Base-by-base conservation (phyloP, 1,140 invertebrate species). In the Polypedilum pembai region DNA sequence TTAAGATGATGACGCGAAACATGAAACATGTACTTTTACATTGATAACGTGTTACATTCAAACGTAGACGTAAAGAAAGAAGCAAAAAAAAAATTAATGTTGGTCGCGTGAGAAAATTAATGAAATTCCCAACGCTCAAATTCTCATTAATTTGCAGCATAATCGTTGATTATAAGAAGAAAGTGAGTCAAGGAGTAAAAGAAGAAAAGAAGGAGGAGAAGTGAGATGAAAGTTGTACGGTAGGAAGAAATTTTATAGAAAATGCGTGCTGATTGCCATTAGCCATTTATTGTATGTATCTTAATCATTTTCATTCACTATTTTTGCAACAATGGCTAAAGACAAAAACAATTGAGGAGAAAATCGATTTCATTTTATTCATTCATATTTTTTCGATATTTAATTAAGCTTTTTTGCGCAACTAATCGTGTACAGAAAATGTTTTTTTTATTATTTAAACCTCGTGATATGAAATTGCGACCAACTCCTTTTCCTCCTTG, bases 401-500 rank as follows among this genome's bases (percentile, higher is more conserved):
- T 56, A 15, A 15, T 56, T 56, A 56, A 56, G 12, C 10, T 56
- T 56, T 45, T 45, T n/a, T n/a, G n/a, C n/a, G n/a, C n/a, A n/a
- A n/a, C n/a, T n/a, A 2, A 45, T 45, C n/a, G 12, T 12, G 12
- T 12, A n/a, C 45, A 56, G n/a, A 45, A 45, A 56, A 15, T 15
- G 15, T 15, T 12, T 56, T 56, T 56, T 56, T 56, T 56, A n/a
- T 56, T 12, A n/a, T n/a, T n/a, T n/a, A n/a, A n/a, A n/a, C n/a
- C n/a, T 12, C 45, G 45, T 12, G n/a, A 56, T 4, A 8, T 12
- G 45, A 10, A 15, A 15, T n/a, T 8, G 24, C 24, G n/a, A 10
- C 41, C 41, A 56, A 12, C n/a, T 56, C 10, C 45, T 4, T 84
- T 84, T 84, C 83, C 84, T 84, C 83, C 82, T 85, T 85, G n/a